Evolutionary conservation across 2,888 invertebrate species (phyloP).

Genomic region (Odiellus spinosus): DNA sequence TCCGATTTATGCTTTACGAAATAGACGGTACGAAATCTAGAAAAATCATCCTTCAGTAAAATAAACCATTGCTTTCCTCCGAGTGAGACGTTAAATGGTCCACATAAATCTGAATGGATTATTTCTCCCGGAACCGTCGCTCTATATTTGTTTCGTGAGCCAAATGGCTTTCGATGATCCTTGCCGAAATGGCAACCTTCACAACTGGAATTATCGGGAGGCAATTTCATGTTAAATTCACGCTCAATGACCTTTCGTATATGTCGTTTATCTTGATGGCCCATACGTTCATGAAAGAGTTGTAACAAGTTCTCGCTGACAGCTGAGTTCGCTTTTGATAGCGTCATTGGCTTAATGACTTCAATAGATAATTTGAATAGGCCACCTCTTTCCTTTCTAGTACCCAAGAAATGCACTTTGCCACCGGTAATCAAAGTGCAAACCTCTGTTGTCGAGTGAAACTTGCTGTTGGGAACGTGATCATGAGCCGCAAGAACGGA

Average conservation of each 20-base stretch:
- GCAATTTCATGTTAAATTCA: conserved; percentile 1
- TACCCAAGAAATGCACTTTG: too few relatives aligned
- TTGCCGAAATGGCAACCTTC: conserved; percentile 7
- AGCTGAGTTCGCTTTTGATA: too few relatives aligned
- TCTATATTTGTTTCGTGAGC: not conserved
- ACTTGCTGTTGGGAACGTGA: too few relatives aligned
- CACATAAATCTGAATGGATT: conserved; percentile 14
- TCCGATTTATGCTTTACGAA: conserved; percentile 7
- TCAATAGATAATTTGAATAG: too few relatives aligned
- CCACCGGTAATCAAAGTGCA: too few relatives aligned
- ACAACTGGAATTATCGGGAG: not conserved
- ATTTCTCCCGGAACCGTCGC: too few relatives aligned
- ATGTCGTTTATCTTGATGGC: conserved; percentile 2
- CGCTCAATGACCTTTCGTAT: not conserved
- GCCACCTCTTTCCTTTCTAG: too few relatives aligned
- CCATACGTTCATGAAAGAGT: conserved; percentile 4
- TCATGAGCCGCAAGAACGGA: too few relatives aligned
- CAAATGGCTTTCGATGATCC: conserved; percentile 4
- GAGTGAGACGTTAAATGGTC: conserved; percentile 8
- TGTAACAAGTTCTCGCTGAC: not conserved
- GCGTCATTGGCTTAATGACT: too few relatives aligned
- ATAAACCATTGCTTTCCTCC: conserved; percentile 10
- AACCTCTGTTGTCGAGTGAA: too few relatives aligned
- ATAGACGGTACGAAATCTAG: conserved; percentile 8
- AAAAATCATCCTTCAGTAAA: conserved; percentile 13